Evolutionary conservation across 2,888 invertebrate genomes (phyloP).

Genomic region (Lordiphosa andalusiaca): DNA sequence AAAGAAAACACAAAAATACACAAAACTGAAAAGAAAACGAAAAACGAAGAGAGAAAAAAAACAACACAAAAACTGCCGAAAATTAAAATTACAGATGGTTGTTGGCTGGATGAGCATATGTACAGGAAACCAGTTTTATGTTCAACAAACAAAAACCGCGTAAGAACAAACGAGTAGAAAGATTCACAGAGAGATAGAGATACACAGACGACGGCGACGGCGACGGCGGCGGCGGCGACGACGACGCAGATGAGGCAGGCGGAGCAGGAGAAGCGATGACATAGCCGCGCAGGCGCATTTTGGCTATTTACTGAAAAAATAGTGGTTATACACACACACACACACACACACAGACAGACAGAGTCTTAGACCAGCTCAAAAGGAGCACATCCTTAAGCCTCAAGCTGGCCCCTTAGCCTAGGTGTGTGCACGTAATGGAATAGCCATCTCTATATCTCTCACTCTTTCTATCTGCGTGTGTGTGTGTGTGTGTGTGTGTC

Average conservation of each 20-base stretch:
- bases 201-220: constrained; percentile 13
- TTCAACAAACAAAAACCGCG: constrained; percentile 65
- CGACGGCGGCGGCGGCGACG: constrained; percentile 7
- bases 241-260: neutral
- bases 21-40: constrained; percentile 27
- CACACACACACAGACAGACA: too few relatives aligned
- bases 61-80: constrained; percentile 54
- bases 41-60: constrained; percentile 5
- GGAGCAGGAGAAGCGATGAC: constrained; percentile 5
- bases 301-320: too few relatives aligned
- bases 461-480: too few relatives aligned
- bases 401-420: too few relatives aligned
- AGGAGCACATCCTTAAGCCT: too few relatives aligned
- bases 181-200: constrained; percentile 50
- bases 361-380: too few relatives aligned
- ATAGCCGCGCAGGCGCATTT: constrained; percentile 13
- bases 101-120: constrained; percentile 71
- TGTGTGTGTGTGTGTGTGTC: too few relatives aligned
- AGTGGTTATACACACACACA: too few relatives aligned
- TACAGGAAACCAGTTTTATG: constrained; percentile 74
- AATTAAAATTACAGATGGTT: constrained; percentile 72
- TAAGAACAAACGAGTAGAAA: constrained; percentile 56
- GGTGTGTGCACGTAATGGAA: too few relatives aligned
- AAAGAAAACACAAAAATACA: constrained; percentile 18
- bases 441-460: too few relatives aligned